Evolutionary conservation across 2,888 invertebrate species (phyloP), one percentile per base, ranked within the genome.

Genomic region (Thumatha senex): DNA sequence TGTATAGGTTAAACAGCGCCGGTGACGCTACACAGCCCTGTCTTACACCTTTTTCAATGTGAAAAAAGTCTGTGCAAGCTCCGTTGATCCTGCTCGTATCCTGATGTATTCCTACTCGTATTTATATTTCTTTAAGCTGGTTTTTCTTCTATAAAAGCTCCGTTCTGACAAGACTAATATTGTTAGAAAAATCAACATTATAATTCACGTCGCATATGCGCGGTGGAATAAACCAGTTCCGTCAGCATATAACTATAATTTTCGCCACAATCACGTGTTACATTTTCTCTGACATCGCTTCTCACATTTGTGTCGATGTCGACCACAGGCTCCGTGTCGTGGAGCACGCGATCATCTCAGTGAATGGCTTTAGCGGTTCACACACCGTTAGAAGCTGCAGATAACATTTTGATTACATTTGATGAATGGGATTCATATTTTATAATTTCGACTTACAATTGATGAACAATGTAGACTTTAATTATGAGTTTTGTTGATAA

Each of bases 301-400:
- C 11, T 40, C 36, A 39, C 39, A 34, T 18, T 14, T 40, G 18
- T 35, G n/a, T 12, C 30, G 0, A n/a, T n/a, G 14, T 0, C 10
- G 2, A 3, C 38, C n/a, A 18, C 18, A 15, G 11, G 18, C 39
- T 39, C 15, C 13, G 40, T 14, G 46, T 40, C 31, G 13, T 29
- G 7, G 31, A 31, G 14, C 49, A 49, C 44, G 49, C 46, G 33
- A 57, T 45, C 2, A 36, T 57, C 63, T 57, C 54, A 51, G 60
- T 53, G 60, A 63, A 65, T 63, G 57, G 64, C 51, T 41, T 50
- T 60, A 65, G 60, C 64, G 66, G 64, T 63, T 60, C 59, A 13
- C 29, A 38, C 38, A 34, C 66, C 66, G 66, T 63, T 64, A 64
- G 18, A 24, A 40, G 40, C 48, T 41, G 45, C 44, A 40, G 51